Evolutionary conservation across 2,113 vertebrate genomes (phyloP).

Genomic region (Sylvietta virens): DNA sequence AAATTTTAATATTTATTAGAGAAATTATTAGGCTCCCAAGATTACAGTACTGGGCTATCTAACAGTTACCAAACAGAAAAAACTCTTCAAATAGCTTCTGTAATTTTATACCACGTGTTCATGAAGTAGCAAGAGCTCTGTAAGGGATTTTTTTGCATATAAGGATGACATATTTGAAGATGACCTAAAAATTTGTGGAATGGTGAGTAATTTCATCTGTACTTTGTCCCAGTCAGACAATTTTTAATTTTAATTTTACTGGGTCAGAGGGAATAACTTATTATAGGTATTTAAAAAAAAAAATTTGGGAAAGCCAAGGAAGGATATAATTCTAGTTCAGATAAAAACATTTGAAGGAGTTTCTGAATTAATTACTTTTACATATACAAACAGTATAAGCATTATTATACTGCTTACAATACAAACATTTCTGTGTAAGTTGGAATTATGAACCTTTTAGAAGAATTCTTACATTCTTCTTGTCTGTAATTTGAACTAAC

Average conservation of each 20-base stretch:
- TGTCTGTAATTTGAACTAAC: background rate
- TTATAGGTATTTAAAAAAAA: background rate
- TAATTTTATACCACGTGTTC: background rate
- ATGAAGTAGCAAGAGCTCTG: background rate
- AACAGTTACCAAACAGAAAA: background rate
- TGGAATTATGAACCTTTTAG: background rate
- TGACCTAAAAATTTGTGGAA: background rate
- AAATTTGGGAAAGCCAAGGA: background rate
- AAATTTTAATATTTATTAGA: background rate
- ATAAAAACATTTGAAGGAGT: background rate
- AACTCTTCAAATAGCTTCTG: background rate
- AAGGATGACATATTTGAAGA: background rate
- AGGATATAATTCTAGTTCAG: background rate
- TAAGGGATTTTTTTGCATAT: background rate
- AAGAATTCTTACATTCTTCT: background rate
- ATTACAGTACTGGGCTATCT: background rate
- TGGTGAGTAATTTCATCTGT: background rate
- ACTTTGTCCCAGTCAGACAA: background rate
- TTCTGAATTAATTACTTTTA: background rate
- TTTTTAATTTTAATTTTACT: background rate
- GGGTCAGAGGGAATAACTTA: background rate
- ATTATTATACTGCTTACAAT: no score
- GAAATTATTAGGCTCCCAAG: background rate
- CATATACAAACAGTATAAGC: background rate
- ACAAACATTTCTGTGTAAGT: rapidly evolving